Conservation (phyloP, 2,797 vertebrate species). For the Anguilla megastoma region DNA sequence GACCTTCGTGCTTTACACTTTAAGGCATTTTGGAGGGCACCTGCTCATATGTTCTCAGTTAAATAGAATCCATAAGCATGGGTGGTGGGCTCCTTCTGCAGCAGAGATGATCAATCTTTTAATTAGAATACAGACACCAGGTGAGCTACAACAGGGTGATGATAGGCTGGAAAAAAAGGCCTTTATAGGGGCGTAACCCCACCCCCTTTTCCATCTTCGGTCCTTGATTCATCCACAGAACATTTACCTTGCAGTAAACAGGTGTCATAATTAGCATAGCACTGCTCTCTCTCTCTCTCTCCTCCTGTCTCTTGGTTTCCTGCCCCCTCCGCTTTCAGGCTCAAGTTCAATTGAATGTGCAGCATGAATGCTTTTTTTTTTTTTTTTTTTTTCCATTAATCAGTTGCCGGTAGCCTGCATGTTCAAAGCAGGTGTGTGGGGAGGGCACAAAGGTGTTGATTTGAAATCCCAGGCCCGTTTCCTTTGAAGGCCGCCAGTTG, state of each 20-base stretch:
- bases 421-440: conserved; percentile 9
- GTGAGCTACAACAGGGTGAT: not conserved
- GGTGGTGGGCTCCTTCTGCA: not conserved
- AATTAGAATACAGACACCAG: not conserved
- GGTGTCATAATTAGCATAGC: not conserved
- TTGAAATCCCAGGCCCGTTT: conserved; percentile 22
- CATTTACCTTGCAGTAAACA: not conserved
- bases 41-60: not conserved
- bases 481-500: conserved; percentile 34
- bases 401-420: not conserved
- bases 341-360: not conserved
- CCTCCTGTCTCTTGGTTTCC: not conserved
- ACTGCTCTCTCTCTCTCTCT: not conserved
- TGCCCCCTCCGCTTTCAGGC: not conserved
- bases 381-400: not conserved
- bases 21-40: not conserved
- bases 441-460: not conserved
- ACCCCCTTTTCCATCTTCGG: not conserved
- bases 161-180: no score
- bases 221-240: not conserved
- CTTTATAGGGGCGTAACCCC: not conserved
- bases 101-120: not conserved
- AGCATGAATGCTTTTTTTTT: not conserved
- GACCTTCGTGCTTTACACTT: not conserved
- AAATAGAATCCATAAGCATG: not conserved